These are phyloP conservation scores for Alentia gelatinosa DNA, from an alignment of 2,888 invertebrate species.

Conservation along the genomic window DNA sequence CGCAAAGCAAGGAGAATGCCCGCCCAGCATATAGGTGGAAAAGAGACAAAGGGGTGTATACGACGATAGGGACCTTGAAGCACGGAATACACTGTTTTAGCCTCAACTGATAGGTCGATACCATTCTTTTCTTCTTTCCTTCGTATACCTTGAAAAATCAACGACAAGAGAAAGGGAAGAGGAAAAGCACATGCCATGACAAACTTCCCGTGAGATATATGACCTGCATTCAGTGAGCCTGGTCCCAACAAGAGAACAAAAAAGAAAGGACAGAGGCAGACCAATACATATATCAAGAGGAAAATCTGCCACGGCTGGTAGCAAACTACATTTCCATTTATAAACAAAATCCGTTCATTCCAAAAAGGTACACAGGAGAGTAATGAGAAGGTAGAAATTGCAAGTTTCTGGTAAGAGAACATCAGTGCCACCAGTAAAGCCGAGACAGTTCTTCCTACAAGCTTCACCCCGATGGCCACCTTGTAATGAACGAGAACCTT, in stretches of 20 bases:
- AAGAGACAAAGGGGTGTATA: background rate
- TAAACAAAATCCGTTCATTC: background rate
- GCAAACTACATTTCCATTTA: conserved; percentile 12
- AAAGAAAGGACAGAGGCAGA: background rate
- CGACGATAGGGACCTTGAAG: background rate
- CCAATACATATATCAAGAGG: background rate
- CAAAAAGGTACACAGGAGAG: background rate
- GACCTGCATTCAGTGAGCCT: background rate
- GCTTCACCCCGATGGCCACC: background rate
- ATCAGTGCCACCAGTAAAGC: background rate
- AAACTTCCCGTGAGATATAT: background rate
- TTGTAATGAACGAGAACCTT: background rate
- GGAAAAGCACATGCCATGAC: background rate
- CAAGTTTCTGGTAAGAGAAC: conserved; percentile 29
- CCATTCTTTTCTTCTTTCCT: background rate
- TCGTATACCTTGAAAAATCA: background rate
- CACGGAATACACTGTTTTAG: background rate
- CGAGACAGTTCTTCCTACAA: background rate
- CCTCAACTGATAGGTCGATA: background rate
- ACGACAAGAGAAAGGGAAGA: background rate
- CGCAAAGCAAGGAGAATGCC: background rate
- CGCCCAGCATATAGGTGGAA: background rate
- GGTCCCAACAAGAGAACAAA: background rate
- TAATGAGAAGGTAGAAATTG: background rate
- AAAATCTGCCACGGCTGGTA: background rate